A percentile compares a stretch with the other conserved stretches of the same genome.
Evolutionary conservation across 1,140 invertebrate species (phyloP).

Genomic region (Cydia strobilella): DNA sequence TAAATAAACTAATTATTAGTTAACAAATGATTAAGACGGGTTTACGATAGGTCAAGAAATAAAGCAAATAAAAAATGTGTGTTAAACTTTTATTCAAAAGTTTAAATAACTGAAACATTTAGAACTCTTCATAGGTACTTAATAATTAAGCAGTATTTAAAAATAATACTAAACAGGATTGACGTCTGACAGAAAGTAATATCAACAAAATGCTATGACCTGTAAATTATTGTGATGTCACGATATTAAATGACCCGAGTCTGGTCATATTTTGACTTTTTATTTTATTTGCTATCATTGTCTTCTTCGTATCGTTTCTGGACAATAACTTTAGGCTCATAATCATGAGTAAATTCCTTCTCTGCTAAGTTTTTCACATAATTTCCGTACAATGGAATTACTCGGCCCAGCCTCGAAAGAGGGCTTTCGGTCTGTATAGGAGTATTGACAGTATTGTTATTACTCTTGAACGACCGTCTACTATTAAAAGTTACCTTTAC

Average conservation of each 20-base stretch:
- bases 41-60: neutral
- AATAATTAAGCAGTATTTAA: too few species aligned
- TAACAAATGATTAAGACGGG: neutral
- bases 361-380: constrained; percentile 53
- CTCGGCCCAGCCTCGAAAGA: constrained; percentile 48
- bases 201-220: neutral
- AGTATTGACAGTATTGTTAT: constrained; percentile 19
- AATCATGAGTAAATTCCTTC: constrained; percentile 40
- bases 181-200: neutral
- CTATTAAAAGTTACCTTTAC: constrained; percentile 45
- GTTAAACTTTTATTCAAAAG: neutral
- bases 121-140: neutral
- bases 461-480: constrained; percentile 41
- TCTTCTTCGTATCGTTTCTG: constrained; percentile 33
- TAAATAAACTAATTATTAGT: neutral
- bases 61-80: neutral
- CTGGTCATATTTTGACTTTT: neutral
- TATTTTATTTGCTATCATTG: neutral
- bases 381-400: constrained; percentile 53
- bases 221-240: neutral
- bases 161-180: neutral
- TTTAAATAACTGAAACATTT: neutral
- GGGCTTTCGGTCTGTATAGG: constrained; percentile 43
- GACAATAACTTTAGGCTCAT: constrained; percentile 49
- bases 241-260: neutral